Percentiles rank a stretch among this genome's conserved stretches.
phyloP scores from a whole-genome alignment of 2,113 vertebrate species.

The Cololabis saira region DNA sequence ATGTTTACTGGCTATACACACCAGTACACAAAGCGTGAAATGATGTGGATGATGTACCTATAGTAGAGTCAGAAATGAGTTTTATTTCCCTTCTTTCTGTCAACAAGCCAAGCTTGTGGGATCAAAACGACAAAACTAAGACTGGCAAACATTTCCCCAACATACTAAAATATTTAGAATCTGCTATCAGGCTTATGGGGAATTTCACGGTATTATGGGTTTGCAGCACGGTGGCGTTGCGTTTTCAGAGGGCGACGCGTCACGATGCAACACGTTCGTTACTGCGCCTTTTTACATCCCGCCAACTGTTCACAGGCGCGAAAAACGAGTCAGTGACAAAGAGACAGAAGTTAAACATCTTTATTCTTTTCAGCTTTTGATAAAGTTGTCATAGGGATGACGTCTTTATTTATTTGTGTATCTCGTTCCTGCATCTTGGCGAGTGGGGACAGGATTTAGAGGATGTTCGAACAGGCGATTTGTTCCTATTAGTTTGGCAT shows the following conservation, averaged over 20 bases:
- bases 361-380: neutral
- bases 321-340: slow-evolving; percentile 26
- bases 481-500: slow-evolving; percentile 67
- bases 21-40: slow-evolving; percentile 25
- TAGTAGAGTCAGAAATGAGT: neutral
- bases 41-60: slow-evolving; percentile 40
- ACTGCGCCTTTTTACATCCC: slow-evolving; percentile 45
- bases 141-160: slow-evolving; percentile 57
- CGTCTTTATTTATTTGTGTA: slow-evolving; percentile 16
- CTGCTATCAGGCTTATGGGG: slow-evolving; percentile 50
- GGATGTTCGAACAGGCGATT: slow-evolving; percentile 53
- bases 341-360: neutral
- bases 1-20: slow-evolving; percentile 22
- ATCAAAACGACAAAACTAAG: slow-evolving; percentile 54
- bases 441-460: slow-evolving; percentile 38
- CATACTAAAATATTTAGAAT: slow-evolving; percentile 72
- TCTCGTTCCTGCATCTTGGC: neutral
- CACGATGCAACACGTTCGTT: slow-evolving; percentile 50
- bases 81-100: too few relatives aligned
- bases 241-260: slow-evolving; percentile 55
- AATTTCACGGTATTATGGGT: slow-evolving; percentile 60
- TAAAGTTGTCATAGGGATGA: slow-evolving; percentile 5
- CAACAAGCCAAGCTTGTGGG: slow-evolving; percentile 29
- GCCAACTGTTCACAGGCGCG: slow-evolving; percentile 44
- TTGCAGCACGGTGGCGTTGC: slow-evolving; percentile 16